These are phyloP conservation scores for Myopa tessellatipennis DNA, from an alignment of 2,888 invertebrate species.

Conservation along the genomic window DNA sequence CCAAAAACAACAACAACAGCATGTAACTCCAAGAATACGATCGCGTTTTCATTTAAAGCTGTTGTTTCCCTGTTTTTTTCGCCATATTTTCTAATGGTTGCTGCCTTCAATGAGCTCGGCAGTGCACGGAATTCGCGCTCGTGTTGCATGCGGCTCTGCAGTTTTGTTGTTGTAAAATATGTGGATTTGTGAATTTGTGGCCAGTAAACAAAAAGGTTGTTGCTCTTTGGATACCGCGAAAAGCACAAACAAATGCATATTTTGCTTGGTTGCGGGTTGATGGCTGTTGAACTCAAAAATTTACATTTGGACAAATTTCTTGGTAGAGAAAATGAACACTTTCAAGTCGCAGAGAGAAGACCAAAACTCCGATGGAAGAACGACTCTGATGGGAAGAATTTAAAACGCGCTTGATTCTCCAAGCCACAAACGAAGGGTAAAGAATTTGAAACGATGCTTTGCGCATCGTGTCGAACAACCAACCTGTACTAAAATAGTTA, in stretches of 20 bases:
- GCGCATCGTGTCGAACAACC: too few relatives aligned
- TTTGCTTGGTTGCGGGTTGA: background rate
- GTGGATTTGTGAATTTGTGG: conserved; percentile 15
- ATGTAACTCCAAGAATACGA: background rate
- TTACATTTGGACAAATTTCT: background rate
- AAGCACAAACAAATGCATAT: background rate
- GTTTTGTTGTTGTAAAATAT: conserved; percentile 24
- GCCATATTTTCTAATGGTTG: conserved; percentile 18
- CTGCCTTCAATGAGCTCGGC: background rate
- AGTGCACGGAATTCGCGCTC: background rate
- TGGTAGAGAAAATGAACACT: background rate
- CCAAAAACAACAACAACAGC: conserved; percentile 28
- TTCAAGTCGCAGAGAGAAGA: background rate
- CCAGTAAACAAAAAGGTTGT: conserved; percentile 39
- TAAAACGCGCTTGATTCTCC: too few relatives aligned
- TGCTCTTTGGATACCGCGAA: conserved; percentile 23
- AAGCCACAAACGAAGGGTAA: too few relatives aligned
- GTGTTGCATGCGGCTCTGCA: background rate
- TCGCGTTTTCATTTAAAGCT: conserved; percentile 15
- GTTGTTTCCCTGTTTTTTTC: background rate
- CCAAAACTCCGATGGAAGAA: background rate
- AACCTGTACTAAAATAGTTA: too few relatives aligned
- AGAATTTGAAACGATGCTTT: too few relatives aligned
- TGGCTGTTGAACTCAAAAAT: background rate
- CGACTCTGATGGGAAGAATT: too few relatives aligned